Evolutionary conservation across 1,140 invertebrate genomes (phyloP).

Genomic region (Carposina sasakii): DNA sequence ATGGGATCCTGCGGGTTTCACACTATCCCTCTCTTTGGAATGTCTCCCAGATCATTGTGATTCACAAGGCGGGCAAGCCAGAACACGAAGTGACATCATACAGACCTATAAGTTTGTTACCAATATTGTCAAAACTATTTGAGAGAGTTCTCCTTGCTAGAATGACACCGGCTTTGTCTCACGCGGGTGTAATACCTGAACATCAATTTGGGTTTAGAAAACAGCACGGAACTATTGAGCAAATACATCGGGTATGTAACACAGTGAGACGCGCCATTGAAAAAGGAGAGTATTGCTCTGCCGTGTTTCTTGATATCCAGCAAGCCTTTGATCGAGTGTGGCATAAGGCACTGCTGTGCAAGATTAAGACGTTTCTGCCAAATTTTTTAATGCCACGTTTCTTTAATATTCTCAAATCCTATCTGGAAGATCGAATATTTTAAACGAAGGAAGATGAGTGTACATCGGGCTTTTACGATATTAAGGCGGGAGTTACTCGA

Average conservation of each 20-base stretch:
- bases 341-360: conserved; percentile 29
- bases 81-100: conserved; percentile 11
- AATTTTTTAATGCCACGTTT: background rate
- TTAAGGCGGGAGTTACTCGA: conserved; percentile 1
- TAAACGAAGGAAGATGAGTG: conserved; percentile 2
- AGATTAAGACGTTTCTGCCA: conserved; percentile 25
- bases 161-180: no score
- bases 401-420: conserved; percentile 3
- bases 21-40: conserved; percentile 9
- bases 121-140: conserved; percentile 34
- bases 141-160: conserved; percentile 34
- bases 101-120: conserved; percentile 10
- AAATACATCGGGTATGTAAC: conserved; percentile 26
- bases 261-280: no score
- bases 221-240: conserved; percentile 27
- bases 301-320: conserved; percentile 25
- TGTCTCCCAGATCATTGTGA: conserved; percentile 6
- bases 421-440: conserved; percentile 3
- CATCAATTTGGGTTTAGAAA: conserved; percentile 43
- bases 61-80: background rate
- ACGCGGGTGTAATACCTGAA: conserved; percentile 29
- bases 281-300: no score
- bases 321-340: conserved; percentile 31
- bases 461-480: conserved; percentile 2
- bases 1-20: conserved; percentile 4